Conservation (phyloP, 1,140 invertebrate genomes). For the Cyclina sinensis region DNA sequence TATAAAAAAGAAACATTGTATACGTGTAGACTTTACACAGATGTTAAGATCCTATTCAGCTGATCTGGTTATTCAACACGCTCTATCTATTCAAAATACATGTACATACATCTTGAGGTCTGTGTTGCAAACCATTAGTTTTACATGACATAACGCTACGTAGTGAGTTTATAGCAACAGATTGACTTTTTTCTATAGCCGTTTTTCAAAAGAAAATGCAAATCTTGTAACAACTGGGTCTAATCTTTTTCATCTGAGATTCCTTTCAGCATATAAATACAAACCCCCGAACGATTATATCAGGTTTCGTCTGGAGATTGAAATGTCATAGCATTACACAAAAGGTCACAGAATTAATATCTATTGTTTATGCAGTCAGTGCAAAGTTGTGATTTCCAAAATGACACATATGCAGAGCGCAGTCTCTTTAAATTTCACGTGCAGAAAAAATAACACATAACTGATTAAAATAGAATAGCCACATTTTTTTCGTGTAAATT, state of each 20-base stretch:
- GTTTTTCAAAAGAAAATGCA: slow-evolving; percentile 14
- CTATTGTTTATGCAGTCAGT: slow-evolving; percentile 28
- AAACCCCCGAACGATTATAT: neutral
- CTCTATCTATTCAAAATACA: neutral
- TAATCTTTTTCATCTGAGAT: neutral
- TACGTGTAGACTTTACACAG: neutral
- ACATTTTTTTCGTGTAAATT: too few species aligned
- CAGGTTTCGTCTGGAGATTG: slow-evolving; percentile 41
- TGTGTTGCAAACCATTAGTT: slow-evolving; percentile 2
- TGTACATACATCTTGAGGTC: neutral
- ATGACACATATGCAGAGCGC: slow-evolving; percentile 5
- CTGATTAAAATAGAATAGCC: too few species aligned
- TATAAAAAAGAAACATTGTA: neutral
- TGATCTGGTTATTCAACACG: neutral
- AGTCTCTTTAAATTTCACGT: too few species aligned
- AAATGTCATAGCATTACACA: neutral
- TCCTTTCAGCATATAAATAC: slow-evolving; percentile 35
- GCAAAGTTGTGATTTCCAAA: slow-evolving; percentile 3
- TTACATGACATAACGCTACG: neutral
- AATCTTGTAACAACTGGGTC: neutral
- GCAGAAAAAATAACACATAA: too few species aligned
- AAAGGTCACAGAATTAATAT: slow-evolving; percentile 23
- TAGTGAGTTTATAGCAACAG: neutral
- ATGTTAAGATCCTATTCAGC: neutral
- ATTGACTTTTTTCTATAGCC: neutral